Base-by-base conservation (phyloP, 2,888 invertebrate genomes). In the Pseudococcus viburni region DNA sequence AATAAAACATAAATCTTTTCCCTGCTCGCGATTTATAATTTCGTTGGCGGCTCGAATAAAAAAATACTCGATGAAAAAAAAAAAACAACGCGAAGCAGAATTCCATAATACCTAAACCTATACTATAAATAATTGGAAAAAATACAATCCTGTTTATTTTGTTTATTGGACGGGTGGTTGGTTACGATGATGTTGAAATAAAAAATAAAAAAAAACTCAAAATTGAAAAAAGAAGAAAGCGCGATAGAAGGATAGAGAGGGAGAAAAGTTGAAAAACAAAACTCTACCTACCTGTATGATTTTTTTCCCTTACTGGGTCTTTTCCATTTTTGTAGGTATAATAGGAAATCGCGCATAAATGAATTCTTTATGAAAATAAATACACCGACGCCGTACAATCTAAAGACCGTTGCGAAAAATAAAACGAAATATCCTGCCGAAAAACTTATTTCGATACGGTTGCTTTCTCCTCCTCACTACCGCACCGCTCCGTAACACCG, bases 321-420 rank as follows among this genome's bases (percentile, higher is more conserved):
- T 59, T 64, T 64, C n/a, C 15, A 15, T 64, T n/a, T 64, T 8
- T 64, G 15, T 64, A 64, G 19, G 64, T 64, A 55, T 17, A 64
- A 64, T 51, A 51, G 48, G 48, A 64, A 64, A 64, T 64, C 64
- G n/a, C 64, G 64, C 64, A 64, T 64, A 64, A 64, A 64, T 64
- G 64, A 64, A 22, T 64, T 64, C 64, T 64, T 64, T 64, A 64
- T 64, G 15, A 64, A 64, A 64, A 64, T 64, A 19, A 64, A 64
- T 64, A 64, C 55, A 12, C 48, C 48, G 12, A 51, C 48, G 48
- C 48, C 15, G 11, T 4, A 15, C 48, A 15, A 15, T 12, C 12
- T 15, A 51, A 51, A 51, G 48, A 51, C 48, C 11, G 48, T 12
- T 51, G 15, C 48, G 48, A 51, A 51, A 51, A 51, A 51, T 51